Conservation (phyloP, 2,797 vertebrate genomes). For the Lophotriccus pileatus region DNA sequence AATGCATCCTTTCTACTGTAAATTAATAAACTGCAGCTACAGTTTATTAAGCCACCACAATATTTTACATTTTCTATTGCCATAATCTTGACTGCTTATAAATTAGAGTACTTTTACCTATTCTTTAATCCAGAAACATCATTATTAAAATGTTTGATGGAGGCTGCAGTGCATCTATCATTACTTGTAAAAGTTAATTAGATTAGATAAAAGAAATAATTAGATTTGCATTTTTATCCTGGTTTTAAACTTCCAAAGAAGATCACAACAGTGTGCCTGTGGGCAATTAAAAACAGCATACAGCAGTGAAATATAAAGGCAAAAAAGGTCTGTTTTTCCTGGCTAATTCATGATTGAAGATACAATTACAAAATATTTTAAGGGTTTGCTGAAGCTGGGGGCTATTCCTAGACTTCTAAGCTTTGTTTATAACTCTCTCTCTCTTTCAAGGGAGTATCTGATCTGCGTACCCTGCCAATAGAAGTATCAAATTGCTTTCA, state of each 20-base stretch:
- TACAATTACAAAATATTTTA: constrained; percentile 84
- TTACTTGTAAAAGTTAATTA: constrained; percentile 78
- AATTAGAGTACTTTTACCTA: constrained; percentile 71
- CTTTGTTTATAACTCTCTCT: constrained; percentile 68
- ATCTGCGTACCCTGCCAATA: constrained; percentile 68
- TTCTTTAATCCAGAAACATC: constrained; percentile 75
- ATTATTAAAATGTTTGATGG: constrained; percentile 76
- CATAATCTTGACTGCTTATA: constrained; percentile 45
- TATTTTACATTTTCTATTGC: constrained; percentile 56
- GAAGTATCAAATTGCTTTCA: constrained; percentile 80
- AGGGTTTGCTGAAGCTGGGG: constrained; percentile 81
- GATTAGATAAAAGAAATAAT: constrained; percentile 82
- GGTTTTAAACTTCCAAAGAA: constrained; percentile 75
- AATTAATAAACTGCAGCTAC: constrained; percentile 36
- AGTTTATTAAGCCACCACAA: constrained; percentile 42
- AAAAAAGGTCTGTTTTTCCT: constrained; percentile 74
- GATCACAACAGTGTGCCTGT: constrained; percentile 75
- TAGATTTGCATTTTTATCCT: constrained; percentile 82
- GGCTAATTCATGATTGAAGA: constrained; percentile 76
- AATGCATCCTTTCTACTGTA: neutral
- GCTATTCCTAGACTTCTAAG: constrained; percentile 80
- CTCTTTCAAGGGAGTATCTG: constrained; percentile 74
- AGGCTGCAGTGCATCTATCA: constrained; percentile 73
- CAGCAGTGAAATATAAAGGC: constrained; percentile 69
- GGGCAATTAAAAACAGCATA: constrained; percentile 76